Conservation (phyloP, 2,888 invertebrate genomes). For the Penaeus monodon region DNA sequence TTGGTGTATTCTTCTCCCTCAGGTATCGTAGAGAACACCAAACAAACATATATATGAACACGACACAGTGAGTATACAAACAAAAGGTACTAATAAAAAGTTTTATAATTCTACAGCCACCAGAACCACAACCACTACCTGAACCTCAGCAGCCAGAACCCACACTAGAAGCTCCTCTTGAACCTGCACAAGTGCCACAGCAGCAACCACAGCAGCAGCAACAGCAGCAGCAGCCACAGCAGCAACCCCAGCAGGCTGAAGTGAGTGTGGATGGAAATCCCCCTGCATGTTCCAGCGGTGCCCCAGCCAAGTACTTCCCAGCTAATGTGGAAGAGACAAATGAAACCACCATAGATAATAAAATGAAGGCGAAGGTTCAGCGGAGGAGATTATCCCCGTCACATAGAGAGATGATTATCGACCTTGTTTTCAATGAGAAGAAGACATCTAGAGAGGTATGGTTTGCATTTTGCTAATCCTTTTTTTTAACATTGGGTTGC, state of each 20-base stretch:
- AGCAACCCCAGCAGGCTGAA: slow-evolving; percentile 24
- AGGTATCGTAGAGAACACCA: no score
- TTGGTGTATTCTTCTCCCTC: no score
- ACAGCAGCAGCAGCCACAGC: slow-evolving; percentile 35
- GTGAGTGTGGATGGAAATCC: slow-evolving; percentile 25
- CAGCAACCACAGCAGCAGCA: slow-evolving; percentile 62
- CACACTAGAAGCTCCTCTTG: slow-evolving; percentile 8
- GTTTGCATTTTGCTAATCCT: neutral
- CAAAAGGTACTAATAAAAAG: no score
- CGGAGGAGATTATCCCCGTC: slow-evolving; percentile 59
- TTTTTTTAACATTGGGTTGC: no score
- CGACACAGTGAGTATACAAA: no score
- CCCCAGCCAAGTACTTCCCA: slow-evolving; percentile 53
- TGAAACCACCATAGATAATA: slow-evolving; percentile 33
- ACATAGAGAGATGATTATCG: slow-evolving; percentile 64
- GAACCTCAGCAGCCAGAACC: slow-evolving; percentile 45
- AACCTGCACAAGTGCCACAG: slow-evolving; percentile 63
- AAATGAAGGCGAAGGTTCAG: slow-evolving; percentile 50
- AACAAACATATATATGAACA: no score
- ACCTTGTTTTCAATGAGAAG: slow-evolving; percentile 64
- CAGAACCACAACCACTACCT: slow-evolving; percentile 55
- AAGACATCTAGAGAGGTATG: slow-evolving; percentile 64
- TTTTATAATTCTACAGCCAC: slow-evolving; percentile 63
- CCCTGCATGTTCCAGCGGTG: slow-evolving; percentile 58
- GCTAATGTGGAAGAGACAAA: slow-evolving; percentile 29